A percentile compares a stretch with the other conserved stretches of the same genome.
These are phyloP conservation scores for Gyrodactylus bullatarudis DNA, from an alignment of 1,140 invertebrate species.

Conservation along the genomic window DNA sequence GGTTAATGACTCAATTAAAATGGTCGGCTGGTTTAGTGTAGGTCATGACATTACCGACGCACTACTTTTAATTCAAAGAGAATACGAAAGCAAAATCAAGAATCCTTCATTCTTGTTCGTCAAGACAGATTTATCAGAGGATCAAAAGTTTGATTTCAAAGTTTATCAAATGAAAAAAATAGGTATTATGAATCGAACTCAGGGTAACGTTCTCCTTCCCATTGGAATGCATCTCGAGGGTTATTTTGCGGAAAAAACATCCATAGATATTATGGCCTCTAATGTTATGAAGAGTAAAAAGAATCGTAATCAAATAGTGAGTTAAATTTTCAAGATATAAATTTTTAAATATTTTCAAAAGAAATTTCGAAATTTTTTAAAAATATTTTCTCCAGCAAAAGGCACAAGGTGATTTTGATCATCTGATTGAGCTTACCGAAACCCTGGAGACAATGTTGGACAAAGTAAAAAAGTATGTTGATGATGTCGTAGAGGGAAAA, in stretches of 20 bases:
- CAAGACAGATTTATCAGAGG: neutral
- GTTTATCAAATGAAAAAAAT: neutral
- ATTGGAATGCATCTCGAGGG: neutral
- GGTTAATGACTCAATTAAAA: slow-evolving; percentile 10
- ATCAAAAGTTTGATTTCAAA: neutral
- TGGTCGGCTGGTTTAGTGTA: slow-evolving; percentile 30
- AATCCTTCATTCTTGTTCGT: neutral
- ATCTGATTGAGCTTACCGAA: neutral
- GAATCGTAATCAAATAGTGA: neutral
- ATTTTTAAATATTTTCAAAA: too few relatives aligned
- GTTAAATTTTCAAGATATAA: too few relatives aligned
- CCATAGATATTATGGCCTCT: neutral
- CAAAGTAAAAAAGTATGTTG: neutral
- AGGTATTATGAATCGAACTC: neutral
- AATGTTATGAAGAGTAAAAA: neutral
- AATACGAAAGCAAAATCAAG: neutral
- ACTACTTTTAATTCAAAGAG: slow-evolving; percentile 8
- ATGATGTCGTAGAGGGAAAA: neutral
- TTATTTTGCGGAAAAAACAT: neutral
- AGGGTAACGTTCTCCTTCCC: neutral
- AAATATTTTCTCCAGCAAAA: too few relatives aligned
- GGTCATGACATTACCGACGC: slow-evolving; percentile 76
- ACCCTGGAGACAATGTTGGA: neutral
- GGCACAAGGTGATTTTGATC: neutral
- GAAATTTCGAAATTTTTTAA: too few relatives aligned